Conservation (phyloP, 64 coral and sea anemone species). For the Montipora foliosa region DNA sequence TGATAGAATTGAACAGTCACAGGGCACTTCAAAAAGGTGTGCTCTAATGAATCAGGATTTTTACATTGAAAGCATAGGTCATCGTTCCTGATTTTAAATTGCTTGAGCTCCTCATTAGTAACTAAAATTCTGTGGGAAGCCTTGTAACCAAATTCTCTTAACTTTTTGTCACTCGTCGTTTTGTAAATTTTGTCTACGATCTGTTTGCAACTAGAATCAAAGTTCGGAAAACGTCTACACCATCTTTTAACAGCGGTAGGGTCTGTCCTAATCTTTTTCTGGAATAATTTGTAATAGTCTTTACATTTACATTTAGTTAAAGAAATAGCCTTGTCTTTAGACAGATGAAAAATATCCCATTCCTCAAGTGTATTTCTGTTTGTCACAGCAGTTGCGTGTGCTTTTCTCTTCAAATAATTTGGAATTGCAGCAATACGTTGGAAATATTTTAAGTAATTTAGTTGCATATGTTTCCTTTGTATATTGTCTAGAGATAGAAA, state of each 20-base stretch:
- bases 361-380: neutral
- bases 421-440: constrained; percentile 17
- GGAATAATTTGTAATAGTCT: too few species aligned
- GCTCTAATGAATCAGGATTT: neutral
- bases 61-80: neutral
- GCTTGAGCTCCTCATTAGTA: neutral
- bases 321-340: neutral
- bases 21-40: neutral
- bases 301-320: too few species aligned
- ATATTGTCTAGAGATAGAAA: neutral
- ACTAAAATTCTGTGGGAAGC: neutral
- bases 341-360: neutral
- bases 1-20: neutral
- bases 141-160: constrained; percentile 14
- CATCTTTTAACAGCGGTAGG: neutral
- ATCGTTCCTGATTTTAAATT: neutral
- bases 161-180: neutral
- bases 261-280: neutral
- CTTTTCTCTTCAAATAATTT: constrained; percentile 1
- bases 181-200: neutral
- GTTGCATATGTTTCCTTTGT: neutral
- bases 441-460: constrained; percentile 3
- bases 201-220: neutral
- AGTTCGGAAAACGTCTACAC: neutral
- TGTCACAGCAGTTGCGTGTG: neutral